These are phyloP conservation scores for Steatornis caripensis DNA, from an alignment of 2,113 vertebrate genomes.

Conservation along the genomic window DNA sequence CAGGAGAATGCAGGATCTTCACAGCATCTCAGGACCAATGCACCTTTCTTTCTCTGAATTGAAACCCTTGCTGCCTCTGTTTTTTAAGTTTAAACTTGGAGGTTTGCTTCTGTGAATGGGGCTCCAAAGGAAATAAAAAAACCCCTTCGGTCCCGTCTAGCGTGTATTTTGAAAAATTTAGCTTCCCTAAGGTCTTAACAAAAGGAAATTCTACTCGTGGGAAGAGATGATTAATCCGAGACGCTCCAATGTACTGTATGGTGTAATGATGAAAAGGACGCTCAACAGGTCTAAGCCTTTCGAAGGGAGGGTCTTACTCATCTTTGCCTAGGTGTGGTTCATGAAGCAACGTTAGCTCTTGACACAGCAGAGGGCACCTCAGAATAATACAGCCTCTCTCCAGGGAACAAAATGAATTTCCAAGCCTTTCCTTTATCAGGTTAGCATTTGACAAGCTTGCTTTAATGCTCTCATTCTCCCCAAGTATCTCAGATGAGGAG, in stretches of 20 bases:
- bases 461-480: slow-evolving; percentile 51
- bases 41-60: slow-evolving; percentile 6
- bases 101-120: slow-evolving; percentile 46
- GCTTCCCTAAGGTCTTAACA: slow-evolving; percentile 42
- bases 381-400: slow-evolving; percentile 58
- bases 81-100: slow-evolving; percentile 58
- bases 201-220: slow-evolving; percentile 28
- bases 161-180: slow-evolving; percentile 24
- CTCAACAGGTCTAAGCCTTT: slow-evolving; percentile 19
- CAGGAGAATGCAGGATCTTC: neutral
- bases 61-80: slow-evolving; percentile 27
- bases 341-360: slow-evolving; percentile 53
- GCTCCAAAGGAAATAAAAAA: slow-evolving; percentile 20
- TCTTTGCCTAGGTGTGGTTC: slow-evolving; percentile 15
- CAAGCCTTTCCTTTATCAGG: slow-evolving; percentile 52
- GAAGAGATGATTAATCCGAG: neutral
- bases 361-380: slow-evolving; percentile 57
- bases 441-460: slow-evolving; percentile 55
- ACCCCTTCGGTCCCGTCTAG: neutral
- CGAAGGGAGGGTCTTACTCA: neutral
- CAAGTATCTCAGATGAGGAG: slow-evolving; percentile 21
- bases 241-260: neutral
- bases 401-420: slow-evolving; percentile 62
- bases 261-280: slow-evolving; percentile 2
- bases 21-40: neutral